Base-by-base conservation (phyloP, 2,888 invertebrate species). In the Galerucella pusilla region DNA sequence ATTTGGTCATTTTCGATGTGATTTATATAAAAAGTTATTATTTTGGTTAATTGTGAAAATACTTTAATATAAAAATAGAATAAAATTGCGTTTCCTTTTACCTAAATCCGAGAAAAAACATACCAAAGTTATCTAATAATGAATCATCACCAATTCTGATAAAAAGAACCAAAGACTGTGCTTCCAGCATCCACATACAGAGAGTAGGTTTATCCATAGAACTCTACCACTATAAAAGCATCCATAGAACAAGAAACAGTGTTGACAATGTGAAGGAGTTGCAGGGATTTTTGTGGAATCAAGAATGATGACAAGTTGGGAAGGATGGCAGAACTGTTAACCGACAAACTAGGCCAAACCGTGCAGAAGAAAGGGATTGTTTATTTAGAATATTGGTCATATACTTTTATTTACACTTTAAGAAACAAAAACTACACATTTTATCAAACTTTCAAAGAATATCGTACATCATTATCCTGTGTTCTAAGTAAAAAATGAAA, bases 21-120 rank as follows among this genome's bases (percentile, higher is more conserved):
- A 69, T 70, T 68, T 57, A 49, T 64, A 65, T 69, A 64, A 70
- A 72, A 71, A 69, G 68, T 75, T 69, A 75, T 71, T 74, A 63
- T 73, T 75, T 76, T 67, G 71, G 73, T 77, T 75, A 72, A 75
- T 69, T 77, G 75, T 77, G 66, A 75, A 69, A 71, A 71, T 77
- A 74, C 75, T 74, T 77, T 75, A 77, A 76, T 74, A 74, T 75
- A 77, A 71, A 74, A 74, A 66, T 72, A 66, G 60, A 66, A 52
- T 52, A 68, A 57, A 57, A 57, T 16, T 57, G 16, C 16, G 10
- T 57, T 54, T 54, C 20, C 3, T 57, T 20, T 57, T 20, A 20
- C 16, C 10, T 16, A 2, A 54, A 6, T n/a, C 16, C n/a, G 4
- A 52, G 1, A 52, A 6, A n/a, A 14, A 52, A 52, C 14, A 14